phyloP scores from a whole-genome alignment of 2,113 vertebrate genomes.

The Motacilla alba region DNA sequence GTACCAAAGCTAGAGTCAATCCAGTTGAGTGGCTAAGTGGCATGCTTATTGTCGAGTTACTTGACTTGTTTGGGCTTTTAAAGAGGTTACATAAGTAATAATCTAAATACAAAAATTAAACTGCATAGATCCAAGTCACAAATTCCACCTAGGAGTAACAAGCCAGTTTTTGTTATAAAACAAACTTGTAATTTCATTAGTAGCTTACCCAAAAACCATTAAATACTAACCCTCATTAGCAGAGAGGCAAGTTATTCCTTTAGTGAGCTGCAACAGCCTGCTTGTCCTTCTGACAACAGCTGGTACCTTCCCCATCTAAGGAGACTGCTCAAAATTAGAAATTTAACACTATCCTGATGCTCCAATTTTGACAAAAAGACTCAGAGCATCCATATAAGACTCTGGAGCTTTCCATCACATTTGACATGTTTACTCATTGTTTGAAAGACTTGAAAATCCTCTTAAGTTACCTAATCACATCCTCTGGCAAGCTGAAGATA shows the following conservation, averaged over 20 bases:
- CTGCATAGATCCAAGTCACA: neutral
- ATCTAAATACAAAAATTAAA: neutral
- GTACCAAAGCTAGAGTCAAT: neutral
- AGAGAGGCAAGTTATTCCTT: neutral
- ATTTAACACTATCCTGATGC: neutral
- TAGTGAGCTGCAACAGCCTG: neutral
- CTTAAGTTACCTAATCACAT: conserved; percentile 28
- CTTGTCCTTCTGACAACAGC: neutral
- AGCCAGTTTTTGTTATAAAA: neutral
- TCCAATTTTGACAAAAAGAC: neutral
- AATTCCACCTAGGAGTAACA: neutral
- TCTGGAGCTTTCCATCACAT: conserved; percentile 23
- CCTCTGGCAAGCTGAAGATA: conserved; percentile 17
- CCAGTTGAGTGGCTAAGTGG: neutral
- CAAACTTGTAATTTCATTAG: neutral
- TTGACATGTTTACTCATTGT: neutral
- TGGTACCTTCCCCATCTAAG: neutral
- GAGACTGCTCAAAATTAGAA: neutral
- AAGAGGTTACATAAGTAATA: neutral
- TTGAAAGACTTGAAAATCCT: conserved; percentile 40
- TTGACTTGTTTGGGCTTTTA: neutral
- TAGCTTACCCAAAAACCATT: neutral
- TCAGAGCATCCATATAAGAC: neutral
- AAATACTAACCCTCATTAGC: neutral
- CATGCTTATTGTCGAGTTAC: neutral